Evolutionary conservation across 2,888 invertebrate genomes (phyloP), one percentile per base, ranked within the genome.

Genomic region (Stenolophus ochropezus): DNA sequence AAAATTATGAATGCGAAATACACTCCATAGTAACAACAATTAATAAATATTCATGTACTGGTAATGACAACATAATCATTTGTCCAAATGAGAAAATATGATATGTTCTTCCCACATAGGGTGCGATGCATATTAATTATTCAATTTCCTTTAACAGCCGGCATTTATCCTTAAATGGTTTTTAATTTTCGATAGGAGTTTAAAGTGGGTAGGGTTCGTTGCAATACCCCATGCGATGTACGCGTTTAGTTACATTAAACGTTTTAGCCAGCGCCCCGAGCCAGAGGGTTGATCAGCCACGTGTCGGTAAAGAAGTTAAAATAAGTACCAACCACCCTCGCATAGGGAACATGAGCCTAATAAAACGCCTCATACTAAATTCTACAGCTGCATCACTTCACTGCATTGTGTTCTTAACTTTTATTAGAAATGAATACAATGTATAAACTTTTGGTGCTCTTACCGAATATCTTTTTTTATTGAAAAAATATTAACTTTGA

Each of bases 281-380:
- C n/a, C 25, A 49, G 49, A 25, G 78, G 27, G 73, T 69, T 78
- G 65, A 69, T 69, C 65, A 79, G 71, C 73, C 80, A 80, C 80
- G 80, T 80, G 80, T 80, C 73, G 80, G 73, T 80, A 80, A 80
- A 80, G 73, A 73, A 80, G 80, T 80, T 80, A 71, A 73, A 80
- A 73, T 80, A 80, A 80, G 71, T 58, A 73, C 73, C 80, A 18
- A 16, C 25, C 33, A 16, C 65, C 65, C 65, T 69, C 33, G 65
- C 65, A 16, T 6, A 4, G 65, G 65, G 65, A 33, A 61, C 18
- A 61, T 27, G 4, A 21, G 65, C 14, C 65, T 69, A 69, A 69
- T 69, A 69, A 69, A 69, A 69, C 65, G 65, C 27, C 65, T 27
- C 27, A 8, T 27, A 33, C 65, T 69, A 69, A 69, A 69, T 69